Evolutionary conservation across 2,113 vertebrate genomes (phyloP).

Genomic region (Eurypyga helias): DNA sequence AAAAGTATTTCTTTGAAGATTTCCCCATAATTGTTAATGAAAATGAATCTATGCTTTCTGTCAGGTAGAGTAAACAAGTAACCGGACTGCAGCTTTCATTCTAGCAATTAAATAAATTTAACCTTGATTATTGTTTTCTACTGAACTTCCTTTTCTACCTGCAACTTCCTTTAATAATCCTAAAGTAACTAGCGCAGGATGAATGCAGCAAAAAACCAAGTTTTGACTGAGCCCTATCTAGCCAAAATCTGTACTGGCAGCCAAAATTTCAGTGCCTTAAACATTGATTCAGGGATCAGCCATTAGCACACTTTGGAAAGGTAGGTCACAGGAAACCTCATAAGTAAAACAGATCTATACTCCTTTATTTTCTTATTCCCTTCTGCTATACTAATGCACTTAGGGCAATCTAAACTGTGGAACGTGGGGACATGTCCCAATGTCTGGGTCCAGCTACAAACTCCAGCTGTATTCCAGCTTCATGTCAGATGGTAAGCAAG

Average conservation of each 20-base stretch:
- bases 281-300: background rate
- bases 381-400: background rate
- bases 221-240: background rate
- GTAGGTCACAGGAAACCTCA: background rate
- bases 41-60: background rate
- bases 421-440: accelerated
- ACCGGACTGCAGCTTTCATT: background rate
- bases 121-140: background rate
- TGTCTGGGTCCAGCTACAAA: background rate
- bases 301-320: background rate
- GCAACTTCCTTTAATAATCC: background rate
- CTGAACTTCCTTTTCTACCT: background rate
- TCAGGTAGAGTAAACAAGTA: background rate
- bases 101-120: background rate
- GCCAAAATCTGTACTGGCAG: background rate
- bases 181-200: background rate
- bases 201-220: background rate
- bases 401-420: background rate
- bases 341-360: background rate
- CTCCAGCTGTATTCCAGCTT: background rate
- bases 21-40: background rate
- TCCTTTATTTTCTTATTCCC: background rate
- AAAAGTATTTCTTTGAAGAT: background rate
- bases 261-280: background rate
- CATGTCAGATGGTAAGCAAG: background rate